A percentile compares a stretch with the other conserved stretches of the same genome.
Conservation (phyloP, 2,888 invertebrate species). For the Heliconius hortense region DNA sequence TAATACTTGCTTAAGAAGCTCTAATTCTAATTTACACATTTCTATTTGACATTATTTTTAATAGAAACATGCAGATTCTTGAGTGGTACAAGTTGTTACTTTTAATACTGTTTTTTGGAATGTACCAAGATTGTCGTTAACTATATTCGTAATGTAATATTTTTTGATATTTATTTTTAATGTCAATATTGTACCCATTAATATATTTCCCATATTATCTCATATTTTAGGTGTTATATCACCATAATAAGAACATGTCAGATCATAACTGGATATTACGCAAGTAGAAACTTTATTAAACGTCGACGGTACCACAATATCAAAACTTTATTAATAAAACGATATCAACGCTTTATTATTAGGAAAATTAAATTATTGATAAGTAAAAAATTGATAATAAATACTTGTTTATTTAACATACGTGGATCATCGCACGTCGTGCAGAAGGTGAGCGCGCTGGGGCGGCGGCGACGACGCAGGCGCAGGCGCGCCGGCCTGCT, state of each 20-base stretch:
- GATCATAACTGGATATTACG: constrained; percentile 35
- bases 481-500: constrained; percentile 54
- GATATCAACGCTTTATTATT: not conserved
- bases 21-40: not conserved
- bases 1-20: constrained; percentile 24
- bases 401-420: constrained; percentile 54
- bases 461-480: constrained; percentile 58
- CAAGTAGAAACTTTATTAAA: constrained; percentile 37
- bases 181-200: not conserved
- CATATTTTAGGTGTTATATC: constrained; percentile 10
- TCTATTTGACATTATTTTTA: not conserved
- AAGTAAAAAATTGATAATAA: not conserved
- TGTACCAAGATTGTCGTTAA: not conserved
- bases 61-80: not conserved
- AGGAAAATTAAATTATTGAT: not conserved
- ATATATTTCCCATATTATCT: not conserved
- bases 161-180: not conserved
- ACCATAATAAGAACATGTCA: constrained; percentile 24
- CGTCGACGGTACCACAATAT: constrained; percentile 22
- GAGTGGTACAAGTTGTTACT: not conserved
- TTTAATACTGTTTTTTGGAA: not conserved
- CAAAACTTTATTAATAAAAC: not conserved
- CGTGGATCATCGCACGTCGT: constrained; percentile 77
- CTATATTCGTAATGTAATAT: not conserved
- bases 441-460: constrained; percentile 66